These are phyloP conservation scores for Brachionus koreanus DNA, from an alignment of 1,140 invertebrate species.

Conservation along the genomic window DNA sequence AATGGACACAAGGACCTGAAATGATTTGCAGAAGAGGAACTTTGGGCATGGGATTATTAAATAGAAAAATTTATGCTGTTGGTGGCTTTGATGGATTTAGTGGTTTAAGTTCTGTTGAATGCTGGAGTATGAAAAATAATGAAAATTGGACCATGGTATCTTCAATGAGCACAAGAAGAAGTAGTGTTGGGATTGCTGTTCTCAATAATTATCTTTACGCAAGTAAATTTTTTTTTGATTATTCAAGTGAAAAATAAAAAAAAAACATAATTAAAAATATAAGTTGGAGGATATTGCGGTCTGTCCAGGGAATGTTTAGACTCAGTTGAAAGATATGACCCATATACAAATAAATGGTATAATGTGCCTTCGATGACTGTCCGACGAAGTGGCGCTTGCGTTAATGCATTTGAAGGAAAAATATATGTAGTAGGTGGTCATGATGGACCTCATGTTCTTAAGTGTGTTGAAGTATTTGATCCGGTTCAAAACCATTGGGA, in stretches of 20 bases:
- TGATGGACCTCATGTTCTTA: constrained; percentile 1
- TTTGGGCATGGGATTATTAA: constrained; percentile 71
- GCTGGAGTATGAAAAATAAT: constrained; percentile 3
- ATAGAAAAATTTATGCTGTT: constrained; percentile 91
- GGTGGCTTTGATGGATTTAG: constrained; percentile 96
- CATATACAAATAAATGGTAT: neutral
- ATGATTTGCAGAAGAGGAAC: constrained; percentile 80
- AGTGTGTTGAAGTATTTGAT: constrained; percentile 34
- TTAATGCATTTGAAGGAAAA: neutral
- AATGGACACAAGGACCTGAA: constrained; percentile 68
- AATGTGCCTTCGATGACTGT: neutral
- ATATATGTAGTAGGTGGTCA: constrained; percentile 39
- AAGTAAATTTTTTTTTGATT: neutral
- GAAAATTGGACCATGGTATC: constrained; percentile 5
- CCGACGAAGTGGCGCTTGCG: constrained; percentile 1
- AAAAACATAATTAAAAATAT: constrained; percentile 1
- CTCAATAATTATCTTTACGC: constrained; percentile 28
- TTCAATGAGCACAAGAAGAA: neutral
- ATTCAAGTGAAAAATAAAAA: neutral
- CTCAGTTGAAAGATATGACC: constrained; percentile 35
- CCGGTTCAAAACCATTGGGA: neutral
- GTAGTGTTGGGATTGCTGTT: constrained; percentile 28
- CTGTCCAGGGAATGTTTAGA: constrained; percentile 2
- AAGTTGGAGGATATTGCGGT: constrained; percentile 29
- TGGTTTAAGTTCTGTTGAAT: constrained; percentile 90